Conservation (phyloP, 2,797 vertebrate genomes). For the Numenius phaeopus region DNA sequence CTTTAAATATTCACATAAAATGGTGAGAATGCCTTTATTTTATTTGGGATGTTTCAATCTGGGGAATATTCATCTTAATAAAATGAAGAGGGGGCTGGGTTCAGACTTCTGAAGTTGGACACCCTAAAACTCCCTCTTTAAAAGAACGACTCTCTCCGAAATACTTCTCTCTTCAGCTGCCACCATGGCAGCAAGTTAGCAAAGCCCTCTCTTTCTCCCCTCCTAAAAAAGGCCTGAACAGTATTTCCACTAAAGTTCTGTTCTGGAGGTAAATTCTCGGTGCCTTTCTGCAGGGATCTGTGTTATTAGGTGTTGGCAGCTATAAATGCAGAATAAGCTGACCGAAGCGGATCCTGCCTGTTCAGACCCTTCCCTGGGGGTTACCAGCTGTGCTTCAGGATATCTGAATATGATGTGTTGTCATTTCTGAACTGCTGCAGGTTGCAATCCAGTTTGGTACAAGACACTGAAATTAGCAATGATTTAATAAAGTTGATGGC, state of each 20-base stretch:
- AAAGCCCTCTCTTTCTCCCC: background rate
- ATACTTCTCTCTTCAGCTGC: background rate
- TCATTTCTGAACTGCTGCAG: constrained; percentile 15
- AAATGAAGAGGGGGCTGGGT: background rate
- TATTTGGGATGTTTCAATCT: background rate
- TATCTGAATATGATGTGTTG: background rate
- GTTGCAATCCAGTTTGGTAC: background rate
- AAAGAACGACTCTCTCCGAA: background rate
- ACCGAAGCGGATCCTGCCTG: background rate
- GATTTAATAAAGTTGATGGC: background rate
- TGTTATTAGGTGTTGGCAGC: background rate
- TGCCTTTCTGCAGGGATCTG: background rate
- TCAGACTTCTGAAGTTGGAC: background rate
- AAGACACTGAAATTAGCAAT: background rate
- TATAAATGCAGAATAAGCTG: background rate
- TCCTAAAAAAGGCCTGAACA: background rate
- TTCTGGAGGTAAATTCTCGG: background rate
- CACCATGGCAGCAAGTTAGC: background rate
- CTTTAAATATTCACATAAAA: background rate
- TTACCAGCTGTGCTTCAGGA: background rate
- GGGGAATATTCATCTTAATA: background rate
- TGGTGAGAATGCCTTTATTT: background rate
- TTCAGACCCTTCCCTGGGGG: background rate
- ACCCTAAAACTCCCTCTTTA: background rate
- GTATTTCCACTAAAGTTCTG: background rate